Base-by-base conservation (phyloP, 2,888 invertebrate species). In the Dryobota labecula region DNA sequence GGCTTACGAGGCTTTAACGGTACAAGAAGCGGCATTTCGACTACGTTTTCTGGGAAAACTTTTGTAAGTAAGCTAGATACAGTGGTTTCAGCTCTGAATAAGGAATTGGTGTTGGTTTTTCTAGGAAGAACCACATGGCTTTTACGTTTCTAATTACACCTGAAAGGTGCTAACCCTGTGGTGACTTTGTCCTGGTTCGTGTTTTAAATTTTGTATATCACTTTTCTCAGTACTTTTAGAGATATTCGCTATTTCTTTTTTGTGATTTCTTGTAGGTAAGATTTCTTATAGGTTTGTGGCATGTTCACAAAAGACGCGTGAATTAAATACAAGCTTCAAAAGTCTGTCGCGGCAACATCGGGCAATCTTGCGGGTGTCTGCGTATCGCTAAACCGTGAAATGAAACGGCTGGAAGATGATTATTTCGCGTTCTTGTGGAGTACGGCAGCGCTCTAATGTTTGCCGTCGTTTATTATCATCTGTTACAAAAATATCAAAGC, bases 1-100 rank as follows among this genome's bases (percentile, higher is more conserved):
- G 61, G 49, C 62, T 76, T 36, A 27, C n/a, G 18, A 30, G 27
- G 33, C 41, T 69, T 69, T 41, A 73, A 43, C 38, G 47, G 54
- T 53, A 70, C 13, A 60, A n/a, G 51, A 51, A 3, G 24, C 38
- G 18, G 45, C 27, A 38, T 61, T 18, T 43, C 2, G 13, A 15
- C 30, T 45, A 45, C 6, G 4, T 57, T 62, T 51, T 27, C 24
- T 5, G n/a, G 13, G 18, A 65, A 38, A 45, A 41, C 8, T 43
- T 20, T 54, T 47, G 47, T 13, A 15, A 2, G 41, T 54, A 38
- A 41, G n/a, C 33, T 27, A n/a, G 62, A 45, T 20, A 51, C 18
- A 43, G n/a, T 47, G 24, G 18, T 47, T 56, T 36, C 7, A 54
- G 45, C 3, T 45, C 36, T 13, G 13, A 56, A 36, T 43, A 57